Evolutionary conservation across 2,113 vertebrate species (phyloP), one percentile per base, ranked within the genome.

Genomic region (Chascanopsetta lugubris): DNA sequence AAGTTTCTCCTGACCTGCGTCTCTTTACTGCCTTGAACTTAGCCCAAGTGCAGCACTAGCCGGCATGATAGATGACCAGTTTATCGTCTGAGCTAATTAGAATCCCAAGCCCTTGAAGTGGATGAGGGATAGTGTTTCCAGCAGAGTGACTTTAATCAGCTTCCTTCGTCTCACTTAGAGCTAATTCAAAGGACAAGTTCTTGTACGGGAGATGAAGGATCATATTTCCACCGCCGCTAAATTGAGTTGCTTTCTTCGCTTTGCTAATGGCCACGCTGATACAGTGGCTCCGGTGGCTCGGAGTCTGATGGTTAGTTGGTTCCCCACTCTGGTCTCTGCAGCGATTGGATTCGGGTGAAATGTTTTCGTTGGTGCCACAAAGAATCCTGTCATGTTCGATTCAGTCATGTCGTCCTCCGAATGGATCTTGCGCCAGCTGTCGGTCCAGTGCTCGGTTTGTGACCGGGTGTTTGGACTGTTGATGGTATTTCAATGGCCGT

Each of bases 131-230:
- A 70, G 73, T 32, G 47, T 83, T 85, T 85, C 83, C 80, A 77
- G 46, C 68, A 80, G 38, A 85, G 70, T 66, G 76, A 75, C 45
- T 85, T 84, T 83, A 84, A 88, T 85, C 80, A 85, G 70, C 67
- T 72, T 50, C 40, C 32, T 83, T 78, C 64, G 80, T 82, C 86
- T 86, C 38, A 80, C 51, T 68, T 80, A 46, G 32, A 72, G 72
- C 79, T 76, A 80, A 87, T 82, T 79, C 61, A 85, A 68, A 82
- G 67, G 73, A 87, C 61, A 72, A 65, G 74, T 64, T 84, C 63
- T 73, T 82, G 70, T 74, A 51, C n/a, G n/a, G 53, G 59, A 79
- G 70, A 82, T 77, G 82, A 82, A 65, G 71, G 69, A 75, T 84
- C 72, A 76, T 77, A 72, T 81, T 79, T 85, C 77, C 69, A 73